These are phyloP conservation scores for Entomyzon cyanotis DNA, from an alignment of 2,113 vertebrate genomes.

Conservation along the genomic window DNA sequence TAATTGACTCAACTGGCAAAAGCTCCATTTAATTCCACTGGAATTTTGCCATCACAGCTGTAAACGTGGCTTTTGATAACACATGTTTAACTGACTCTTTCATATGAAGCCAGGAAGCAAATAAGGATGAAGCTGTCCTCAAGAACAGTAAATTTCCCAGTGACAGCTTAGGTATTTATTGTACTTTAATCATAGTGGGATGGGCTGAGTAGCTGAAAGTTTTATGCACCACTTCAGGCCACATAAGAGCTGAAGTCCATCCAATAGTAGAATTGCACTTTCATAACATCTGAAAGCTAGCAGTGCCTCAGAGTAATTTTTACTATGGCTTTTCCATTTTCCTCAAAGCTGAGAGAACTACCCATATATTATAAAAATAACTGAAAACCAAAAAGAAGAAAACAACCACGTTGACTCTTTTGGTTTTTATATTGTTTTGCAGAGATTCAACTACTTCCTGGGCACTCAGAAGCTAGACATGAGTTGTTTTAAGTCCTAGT, in stretches of 20 bases:
- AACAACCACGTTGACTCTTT: not conserved
- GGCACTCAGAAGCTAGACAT: not conserved
- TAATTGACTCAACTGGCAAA: not conserved
- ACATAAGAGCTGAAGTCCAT: not conserved
- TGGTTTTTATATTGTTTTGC: not conserved
- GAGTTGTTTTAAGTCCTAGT: not conserved
- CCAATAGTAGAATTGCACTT: not conserved
- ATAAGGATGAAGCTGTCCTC: not conserved
- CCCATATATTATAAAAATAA: not conserved
- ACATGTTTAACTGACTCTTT: not conserved
- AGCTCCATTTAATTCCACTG: not conserved
- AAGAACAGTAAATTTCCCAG: not conserved
- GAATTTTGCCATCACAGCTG: not conserved
- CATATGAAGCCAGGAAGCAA: not conserved
- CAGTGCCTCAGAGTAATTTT: not conserved
- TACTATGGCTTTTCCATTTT: not conserved
- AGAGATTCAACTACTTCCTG: not conserved
- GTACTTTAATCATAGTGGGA: not conserved
- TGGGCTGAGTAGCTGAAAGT: not conserved
- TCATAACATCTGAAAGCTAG: not conserved
- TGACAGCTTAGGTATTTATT: not conserved
- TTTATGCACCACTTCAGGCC: not conserved
- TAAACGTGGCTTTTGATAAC: slow-evolving; percentile 1
- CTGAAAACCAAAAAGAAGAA: not conserved
- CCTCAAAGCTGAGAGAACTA: not conserved